Evolutionary conservation across 2,888 invertebrate species (phyloP), one percentile per base, ranked within the genome.

Genomic region (Eugnorisma glareosa): DNA sequence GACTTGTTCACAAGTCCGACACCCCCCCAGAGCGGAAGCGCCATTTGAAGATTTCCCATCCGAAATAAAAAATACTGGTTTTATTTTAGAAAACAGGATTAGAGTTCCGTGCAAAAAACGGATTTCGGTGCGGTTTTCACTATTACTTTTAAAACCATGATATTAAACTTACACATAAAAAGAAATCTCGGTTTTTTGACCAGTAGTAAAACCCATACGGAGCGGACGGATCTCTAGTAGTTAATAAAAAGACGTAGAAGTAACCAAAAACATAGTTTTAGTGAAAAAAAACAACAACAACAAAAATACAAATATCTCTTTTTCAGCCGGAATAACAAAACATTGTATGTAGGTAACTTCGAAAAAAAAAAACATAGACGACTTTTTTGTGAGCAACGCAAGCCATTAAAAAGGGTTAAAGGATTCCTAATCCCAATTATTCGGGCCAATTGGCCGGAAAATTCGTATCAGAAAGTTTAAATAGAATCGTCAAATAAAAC

Each of bases 391-490:
- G 45, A 73, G 40, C 21, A 57, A 48, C 43, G 13, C 15, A 31
- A 67, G 28, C 54, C 37, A 73, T 84, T 81, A 31, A 43, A 73
- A 82, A 63, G 24, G 75, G 43, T 64, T 40, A 54, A 63, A 68
- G 57, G 82, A 64, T 64, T 59, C 28, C 45, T 71, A 66, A 81
- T 54, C 57, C 57, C 51, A 54, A 51, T 82, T 72, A 72, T 72
- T 51, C 82, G 54, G 59, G 0, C 31, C 75, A 59, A 67, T 59
- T 64, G 71, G 31, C 61, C 28, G 86, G 64, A 75, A 75, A 82
- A 75, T 72, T 63, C 35, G 28, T 51, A 54, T 31, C 40, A 54
- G 13, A 67, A 71, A 82, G 45, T 68, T 82, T 45, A 51, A 85
- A 71, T 61, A 31, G 59, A 66, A 45, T 64, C n/a, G 28, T 45